A percentile compares a stretch with the other conserved stretches of the same genome.
These are phyloP conservation scores for Castor canadensis DNA, from an alignment of 2,113 vertebrate genomes.

Conservation along the genomic window DNA sequence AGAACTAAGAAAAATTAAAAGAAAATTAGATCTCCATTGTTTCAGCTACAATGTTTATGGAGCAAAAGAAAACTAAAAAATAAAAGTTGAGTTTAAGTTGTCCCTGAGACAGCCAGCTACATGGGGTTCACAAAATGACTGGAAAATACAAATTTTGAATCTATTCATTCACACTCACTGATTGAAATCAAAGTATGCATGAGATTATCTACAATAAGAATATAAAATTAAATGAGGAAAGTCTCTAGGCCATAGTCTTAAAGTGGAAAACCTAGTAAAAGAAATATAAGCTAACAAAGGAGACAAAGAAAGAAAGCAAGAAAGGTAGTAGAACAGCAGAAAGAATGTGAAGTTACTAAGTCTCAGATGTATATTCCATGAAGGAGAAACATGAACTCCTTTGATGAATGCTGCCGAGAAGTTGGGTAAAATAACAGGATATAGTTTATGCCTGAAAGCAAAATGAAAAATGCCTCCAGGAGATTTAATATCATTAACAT, in stretches of 20 bases:
- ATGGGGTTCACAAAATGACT: not conserved
- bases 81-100: not conserved
- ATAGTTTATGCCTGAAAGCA: not conserved
- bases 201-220: not conserved
- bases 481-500: slow-evolving; percentile 36
- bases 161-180: not conserved
- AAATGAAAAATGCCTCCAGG: slow-evolving; percentile 46
- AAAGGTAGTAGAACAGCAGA: not conserved
- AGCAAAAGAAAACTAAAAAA: not conserved
- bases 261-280: not conserved
- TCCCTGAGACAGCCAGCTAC: not conserved
- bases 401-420: slow-evolving; percentile 1
- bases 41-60: not conserved
- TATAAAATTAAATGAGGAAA: not conserved
- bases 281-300: not conserved
- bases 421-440: not conserved
- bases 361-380: not conserved
- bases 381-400: not conserved
- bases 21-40: not conserved
- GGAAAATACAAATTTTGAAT: not conserved
- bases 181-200: not conserved
- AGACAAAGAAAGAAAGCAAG: not conserved
- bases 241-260: not conserved
- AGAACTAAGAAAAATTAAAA: slow-evolving; percentile 31
- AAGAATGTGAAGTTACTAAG: not conserved